phyloP scores from a whole-genome alignment of 2,888 invertebrate genomes.

The Sinodicranocentrus sp. region DNA sequence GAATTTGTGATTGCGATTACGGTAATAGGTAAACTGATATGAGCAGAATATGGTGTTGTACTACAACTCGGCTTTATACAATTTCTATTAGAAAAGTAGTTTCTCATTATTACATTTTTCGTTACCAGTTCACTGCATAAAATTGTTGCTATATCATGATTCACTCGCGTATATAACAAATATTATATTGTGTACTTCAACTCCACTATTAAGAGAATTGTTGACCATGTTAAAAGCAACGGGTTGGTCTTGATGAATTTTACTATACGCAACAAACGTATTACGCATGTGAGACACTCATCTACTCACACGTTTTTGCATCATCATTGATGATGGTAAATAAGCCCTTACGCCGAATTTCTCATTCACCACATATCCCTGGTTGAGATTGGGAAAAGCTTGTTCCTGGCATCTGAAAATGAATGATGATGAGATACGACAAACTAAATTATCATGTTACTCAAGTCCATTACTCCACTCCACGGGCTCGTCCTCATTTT shows the following conservation, averaged over 20 bases:
- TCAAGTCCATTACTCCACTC: too few species aligned
- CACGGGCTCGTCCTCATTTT: too few species aligned
- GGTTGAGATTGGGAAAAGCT: constrained; percentile 6
- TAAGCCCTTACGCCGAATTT: constrained; percentile 14
- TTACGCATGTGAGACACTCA: constrained; percentile 17
- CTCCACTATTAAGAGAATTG: too few species aligned
- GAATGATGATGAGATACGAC: constrained; percentile 35
- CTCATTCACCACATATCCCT: constrained; percentile 13
- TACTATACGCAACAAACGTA: background rate
- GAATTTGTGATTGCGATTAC: constrained; percentile 38
- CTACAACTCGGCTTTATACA: too few species aligned
- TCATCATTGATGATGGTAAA: background rate
- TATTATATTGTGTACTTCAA: background rate
- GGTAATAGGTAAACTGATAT: constrained; percentile 30
- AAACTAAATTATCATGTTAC: constrained; percentile 29
- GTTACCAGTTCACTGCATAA: background rate
- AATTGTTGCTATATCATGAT: background rate
- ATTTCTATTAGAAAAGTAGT: too few species aligned
- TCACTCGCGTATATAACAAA: too few species aligned
- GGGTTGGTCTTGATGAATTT: constrained; percentile 14
- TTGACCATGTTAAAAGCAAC: constrained; percentile 21
- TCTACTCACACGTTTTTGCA: background rate
- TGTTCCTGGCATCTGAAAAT: constrained; percentile 24
- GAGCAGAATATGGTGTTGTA: background rate
- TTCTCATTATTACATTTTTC: too few species aligned